These are phyloP conservation scores for Bufo gargarizans DNA, from an alignment of 2,113 vertebrate species.

Conservation along the genomic window DNA sequence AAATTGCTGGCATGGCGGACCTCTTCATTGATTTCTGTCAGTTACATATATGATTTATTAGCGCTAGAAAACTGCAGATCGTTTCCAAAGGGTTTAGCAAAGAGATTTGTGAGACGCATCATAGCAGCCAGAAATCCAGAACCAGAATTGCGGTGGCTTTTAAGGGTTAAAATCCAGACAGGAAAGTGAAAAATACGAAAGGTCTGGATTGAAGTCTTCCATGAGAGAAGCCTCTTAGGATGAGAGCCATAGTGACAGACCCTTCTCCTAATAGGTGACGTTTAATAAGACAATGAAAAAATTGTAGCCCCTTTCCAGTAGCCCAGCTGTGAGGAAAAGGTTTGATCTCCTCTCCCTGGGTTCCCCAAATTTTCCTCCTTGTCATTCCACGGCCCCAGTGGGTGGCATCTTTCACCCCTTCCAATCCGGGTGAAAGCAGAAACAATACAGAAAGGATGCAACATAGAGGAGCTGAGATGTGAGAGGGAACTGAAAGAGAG, in stretches of 20 bases:
- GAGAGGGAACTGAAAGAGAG: constrained; percentile 40
- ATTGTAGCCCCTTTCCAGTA: not conserved
- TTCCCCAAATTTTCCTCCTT: constrained; percentile 21
- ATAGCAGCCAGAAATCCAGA: constrained; percentile 35
- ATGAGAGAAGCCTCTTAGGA: not conserved
- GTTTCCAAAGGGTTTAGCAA: constrained; percentile 11
- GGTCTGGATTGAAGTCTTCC: constrained; percentile 13
- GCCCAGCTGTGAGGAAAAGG: not conserved
- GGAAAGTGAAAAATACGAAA: constrained; percentile 36
- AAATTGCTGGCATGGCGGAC: not conserved
- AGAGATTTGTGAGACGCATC: not conserved
- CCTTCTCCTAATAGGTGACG: not conserved
- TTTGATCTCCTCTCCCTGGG: constrained; percentile 3
- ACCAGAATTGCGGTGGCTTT: constrained; percentile 18
- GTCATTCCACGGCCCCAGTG: constrained; percentile 13
- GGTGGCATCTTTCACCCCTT: constrained; percentile 46
- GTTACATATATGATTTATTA: constrained; percentile 3
- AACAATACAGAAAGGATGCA: constrained; percentile 44
- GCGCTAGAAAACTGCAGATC: not conserved
- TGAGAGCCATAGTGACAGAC: not conserved
- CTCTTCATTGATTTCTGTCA: not conserved
- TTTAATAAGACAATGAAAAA: not conserved
- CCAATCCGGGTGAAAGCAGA: constrained; percentile 30
- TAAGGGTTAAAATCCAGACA: constrained; percentile 44
- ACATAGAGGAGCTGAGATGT: constrained; percentile 29